Evolutionary conservation across 2,888 invertebrate genomes (phyloP).

Genomic region (Escarpia spicata): DNA sequence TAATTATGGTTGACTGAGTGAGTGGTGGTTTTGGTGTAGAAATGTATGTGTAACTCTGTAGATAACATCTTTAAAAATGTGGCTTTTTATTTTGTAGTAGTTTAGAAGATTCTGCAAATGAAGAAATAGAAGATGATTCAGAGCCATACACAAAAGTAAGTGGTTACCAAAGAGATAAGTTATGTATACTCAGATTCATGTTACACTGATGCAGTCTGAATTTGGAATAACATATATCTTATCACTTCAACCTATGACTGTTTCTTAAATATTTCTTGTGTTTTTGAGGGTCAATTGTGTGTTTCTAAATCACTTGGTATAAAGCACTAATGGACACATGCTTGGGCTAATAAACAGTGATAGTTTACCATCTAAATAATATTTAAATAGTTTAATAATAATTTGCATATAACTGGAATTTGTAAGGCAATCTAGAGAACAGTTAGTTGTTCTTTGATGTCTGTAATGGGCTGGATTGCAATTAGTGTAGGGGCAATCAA

Average conservation of each 20-base stretch:
- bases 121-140: conserved; percentile 68
- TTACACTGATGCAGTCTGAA: too few relatives aligned
- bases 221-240: too few relatives aligned
- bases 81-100: conserved; percentile 32
- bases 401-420: too few relatives aligned
- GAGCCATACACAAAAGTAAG: conserved; percentile 52
- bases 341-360: background rate
- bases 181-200: background rate
- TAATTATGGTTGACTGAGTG: too few relatives aligned
- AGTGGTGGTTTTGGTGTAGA: too few relatives aligned
- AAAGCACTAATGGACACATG: background rate
- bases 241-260: too few relatives aligned
- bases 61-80: background rate
- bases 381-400: too few relatives aligned
- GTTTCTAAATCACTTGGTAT: background rate
- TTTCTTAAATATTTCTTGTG: background rate
- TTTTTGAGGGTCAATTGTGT: background rate
- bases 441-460: background rate
- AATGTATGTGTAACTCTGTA: background rate
- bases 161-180: background rate
- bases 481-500: background rate
- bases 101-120: conserved; percentile 52
- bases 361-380: too few relatives aligned
- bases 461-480: background rate
- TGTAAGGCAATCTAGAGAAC: background rate